Conservation (phyloP, 2,797 vertebrate species). For the Cynopterus sphinx region DNA sequence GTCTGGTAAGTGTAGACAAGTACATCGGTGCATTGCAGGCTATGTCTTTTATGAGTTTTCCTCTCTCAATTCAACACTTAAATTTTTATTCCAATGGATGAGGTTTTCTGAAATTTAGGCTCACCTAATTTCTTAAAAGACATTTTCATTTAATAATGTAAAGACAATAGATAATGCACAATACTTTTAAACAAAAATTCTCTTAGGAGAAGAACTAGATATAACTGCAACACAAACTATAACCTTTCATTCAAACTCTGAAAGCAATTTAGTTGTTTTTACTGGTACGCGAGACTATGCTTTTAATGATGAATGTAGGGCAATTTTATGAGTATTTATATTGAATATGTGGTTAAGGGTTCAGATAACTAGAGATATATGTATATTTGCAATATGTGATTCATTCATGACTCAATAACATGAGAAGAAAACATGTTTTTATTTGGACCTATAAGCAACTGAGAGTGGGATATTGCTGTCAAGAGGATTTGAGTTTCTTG, state of each 20-base stretch:
- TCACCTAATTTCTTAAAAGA: conserved; percentile 11
- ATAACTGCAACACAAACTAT: neutral
- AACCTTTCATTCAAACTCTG: conserved; percentile 3
- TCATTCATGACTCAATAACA: neutral
- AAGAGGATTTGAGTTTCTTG: conserved; percentile 27
- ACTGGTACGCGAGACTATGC: neutral
- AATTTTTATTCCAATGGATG: neutral
- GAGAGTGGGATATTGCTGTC: neutral
- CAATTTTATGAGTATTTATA: neutral
- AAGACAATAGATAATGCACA: neutral
- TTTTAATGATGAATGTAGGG: neutral
- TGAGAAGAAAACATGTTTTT: neutral
- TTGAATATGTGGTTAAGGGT: neutral
- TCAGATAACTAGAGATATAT: neutral
- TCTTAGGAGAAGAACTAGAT: conserved; percentile 13
- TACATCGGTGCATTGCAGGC: neutral
- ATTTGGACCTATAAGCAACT: conserved; percentile 11
- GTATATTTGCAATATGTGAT: neutral
- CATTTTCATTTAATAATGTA: neutral
- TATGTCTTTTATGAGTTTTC: neutral
- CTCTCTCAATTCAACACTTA: neutral
- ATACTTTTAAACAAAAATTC: conserved; percentile 12
- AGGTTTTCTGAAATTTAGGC: neutral
- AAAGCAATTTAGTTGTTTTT: conserved; percentile 12
- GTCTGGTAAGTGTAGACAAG: neutral